Percentiles rank a stretch among this genome's conserved stretches.
Evolutionary conservation across 2,888 invertebrate species (phyloP).

Genomic region (Xanthia icteritia): DNA sequence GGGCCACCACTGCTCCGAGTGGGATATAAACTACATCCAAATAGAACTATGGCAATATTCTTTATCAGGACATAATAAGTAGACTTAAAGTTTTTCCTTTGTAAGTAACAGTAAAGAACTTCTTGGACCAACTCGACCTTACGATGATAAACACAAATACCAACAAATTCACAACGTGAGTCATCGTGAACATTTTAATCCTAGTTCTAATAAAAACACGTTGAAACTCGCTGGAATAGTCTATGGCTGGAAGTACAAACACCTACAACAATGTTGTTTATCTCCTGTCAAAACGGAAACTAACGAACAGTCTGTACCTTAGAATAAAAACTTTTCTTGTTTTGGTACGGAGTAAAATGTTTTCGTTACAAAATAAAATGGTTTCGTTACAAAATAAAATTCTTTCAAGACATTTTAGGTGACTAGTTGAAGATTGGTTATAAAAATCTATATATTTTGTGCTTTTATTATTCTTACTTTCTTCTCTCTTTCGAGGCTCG

Average conservation of each 20-base stretch:
- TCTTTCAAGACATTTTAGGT: background rate
- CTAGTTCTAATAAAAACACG: conserved; percentile 23
- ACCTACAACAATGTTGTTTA: conserved; percentile 46
- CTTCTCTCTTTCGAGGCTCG: too few species aligned
- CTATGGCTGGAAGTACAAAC: conserved; percentile 1
- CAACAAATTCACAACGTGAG: conserved; percentile 6
- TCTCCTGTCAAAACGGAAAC: conserved; percentile 21
- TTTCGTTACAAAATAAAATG: conserved; percentile 13
- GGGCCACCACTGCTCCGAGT: too few species aligned
- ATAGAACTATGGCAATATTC: background rate
- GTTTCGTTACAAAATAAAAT: conserved; percentile 8
- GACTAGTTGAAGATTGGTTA: too few species aligned
- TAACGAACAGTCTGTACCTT: conserved; percentile 5
- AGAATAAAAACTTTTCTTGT: conserved; percentile 33
- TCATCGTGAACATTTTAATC: conserved; percentile 20
- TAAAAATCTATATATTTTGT: too few species aligned
- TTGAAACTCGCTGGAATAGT: background rate
- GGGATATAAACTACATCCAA: background rate
- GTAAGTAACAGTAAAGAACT: background rate
- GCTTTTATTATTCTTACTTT: too few species aligned
- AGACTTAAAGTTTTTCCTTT: background rate
- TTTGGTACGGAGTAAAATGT: conserved; percentile 16
- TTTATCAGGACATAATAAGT: background rate
- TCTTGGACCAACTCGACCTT: background rate
- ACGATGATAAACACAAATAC: background rate